phyloP scores from a whole-genome alignment of 2,113 vertebrate species.

The Pimephales promelas region DNA sequence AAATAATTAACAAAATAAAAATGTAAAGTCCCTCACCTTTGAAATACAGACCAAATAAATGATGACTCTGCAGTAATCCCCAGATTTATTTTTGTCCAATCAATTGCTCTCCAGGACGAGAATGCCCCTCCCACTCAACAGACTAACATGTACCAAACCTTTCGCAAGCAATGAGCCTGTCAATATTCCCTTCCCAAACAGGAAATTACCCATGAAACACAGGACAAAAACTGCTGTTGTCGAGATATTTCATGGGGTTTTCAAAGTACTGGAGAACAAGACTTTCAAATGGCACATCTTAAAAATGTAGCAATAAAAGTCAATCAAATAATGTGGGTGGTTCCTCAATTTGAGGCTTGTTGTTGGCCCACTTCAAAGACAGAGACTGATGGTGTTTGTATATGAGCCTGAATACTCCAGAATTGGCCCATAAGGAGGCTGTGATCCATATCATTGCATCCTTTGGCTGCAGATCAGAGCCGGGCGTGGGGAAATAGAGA shows the following conservation, averaged over 20 bases:
- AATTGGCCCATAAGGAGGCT: constrained; percentile 32
- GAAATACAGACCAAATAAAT: too few species aligned
- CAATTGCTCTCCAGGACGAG: too few species aligned
- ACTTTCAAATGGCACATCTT: not conserved
- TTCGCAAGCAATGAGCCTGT: not conserved
- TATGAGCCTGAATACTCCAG: not conserved
- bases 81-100: too few species aligned
- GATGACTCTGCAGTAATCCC: too few species aligned
- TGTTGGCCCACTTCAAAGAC: constrained; percentile 24
- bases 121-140: too few species aligned
- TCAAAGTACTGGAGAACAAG: not conserved
- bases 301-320: not conserved
- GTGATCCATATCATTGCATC: constrained; percentile 39
- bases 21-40: too few species aligned
- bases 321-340: not conserved
- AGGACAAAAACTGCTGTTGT: not conserved
- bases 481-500: not conserved
- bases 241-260: not conserved
- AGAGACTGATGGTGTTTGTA: constrained; percentile 29
- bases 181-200: not conserved
- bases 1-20: too few species aligned
- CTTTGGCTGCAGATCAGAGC: constrained; percentile 31
- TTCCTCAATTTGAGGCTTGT: not conserved
- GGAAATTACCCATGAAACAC: not conserved
- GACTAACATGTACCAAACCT: too few species aligned